phyloP scores from a whole-genome alignment of 37 sponge, comb jelly and placozoan species.

The Ephydatia muelleri region DNA sequence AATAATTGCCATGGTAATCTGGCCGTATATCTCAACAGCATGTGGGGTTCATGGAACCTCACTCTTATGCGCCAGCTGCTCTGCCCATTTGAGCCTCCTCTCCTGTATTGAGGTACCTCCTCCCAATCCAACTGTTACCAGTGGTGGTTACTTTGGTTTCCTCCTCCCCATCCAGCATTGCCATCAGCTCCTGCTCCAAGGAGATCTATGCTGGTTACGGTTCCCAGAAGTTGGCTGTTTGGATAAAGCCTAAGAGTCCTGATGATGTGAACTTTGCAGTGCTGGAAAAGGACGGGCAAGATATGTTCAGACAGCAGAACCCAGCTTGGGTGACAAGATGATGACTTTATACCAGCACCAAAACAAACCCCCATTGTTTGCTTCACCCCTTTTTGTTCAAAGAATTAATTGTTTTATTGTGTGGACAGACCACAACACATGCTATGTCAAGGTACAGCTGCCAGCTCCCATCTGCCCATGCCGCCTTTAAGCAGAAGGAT shows the following conservation, averaged over 20 bases:
- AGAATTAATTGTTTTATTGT: background rate
- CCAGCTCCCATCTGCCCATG: background rate
- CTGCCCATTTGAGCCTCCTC: conserved; percentile 49
- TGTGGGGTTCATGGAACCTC: conserved; percentile 87
- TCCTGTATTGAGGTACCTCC: conserved; percentile 71
- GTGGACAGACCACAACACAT: background rate
- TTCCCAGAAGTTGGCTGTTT: conserved; percentile 51
- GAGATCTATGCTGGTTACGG: conserved; percentile 79
- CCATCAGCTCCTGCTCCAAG: conserved; percentile 66
- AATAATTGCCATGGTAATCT: background rate
- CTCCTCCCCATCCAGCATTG: conserved; percentile 44
- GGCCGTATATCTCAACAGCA: conserved; percentile 35
- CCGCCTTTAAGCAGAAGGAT: background rate
- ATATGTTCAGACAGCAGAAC: background rate
- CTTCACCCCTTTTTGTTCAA: background rate
- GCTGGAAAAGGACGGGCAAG: background rate
- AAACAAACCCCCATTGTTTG: background rate
- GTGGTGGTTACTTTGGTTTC: no score
- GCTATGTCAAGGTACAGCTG: background rate
- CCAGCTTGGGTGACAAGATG: background rate
- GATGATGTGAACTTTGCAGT: background rate
- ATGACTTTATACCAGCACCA: background rate
- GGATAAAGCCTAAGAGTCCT: conserved; percentile 66
- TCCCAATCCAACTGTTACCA: no score
- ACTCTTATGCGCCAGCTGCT: conserved; percentile 35